phyloP scores from a whole-genome alignment of 2,797 vertebrate genomes.

The Myotis pilosus region DNA sequence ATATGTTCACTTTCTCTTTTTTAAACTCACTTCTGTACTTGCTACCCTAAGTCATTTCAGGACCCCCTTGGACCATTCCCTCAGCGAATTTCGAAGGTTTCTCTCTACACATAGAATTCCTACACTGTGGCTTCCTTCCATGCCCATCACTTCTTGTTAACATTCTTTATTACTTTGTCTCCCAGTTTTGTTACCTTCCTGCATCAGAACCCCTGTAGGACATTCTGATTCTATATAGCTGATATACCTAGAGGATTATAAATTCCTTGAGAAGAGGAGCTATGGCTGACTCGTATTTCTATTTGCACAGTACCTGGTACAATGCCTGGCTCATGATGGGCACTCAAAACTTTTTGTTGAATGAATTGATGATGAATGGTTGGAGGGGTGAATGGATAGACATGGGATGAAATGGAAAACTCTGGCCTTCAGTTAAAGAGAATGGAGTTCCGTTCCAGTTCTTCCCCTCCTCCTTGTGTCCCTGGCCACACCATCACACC shows the following conservation, averaged over 20 bases:
- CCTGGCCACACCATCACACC: not conserved
- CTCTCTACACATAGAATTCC: not conserved
- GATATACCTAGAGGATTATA: not conserved
- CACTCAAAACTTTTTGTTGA: not conserved
- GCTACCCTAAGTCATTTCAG: not conserved
- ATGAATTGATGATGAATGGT: not conserved
- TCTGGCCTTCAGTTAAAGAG: not conserved
- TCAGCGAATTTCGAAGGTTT: not conserved
- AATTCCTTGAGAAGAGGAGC: not conserved
- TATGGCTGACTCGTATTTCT: not conserved
- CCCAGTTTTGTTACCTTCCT: not conserved
- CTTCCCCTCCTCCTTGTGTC: not conserved
- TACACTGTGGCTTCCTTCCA: not conserved
- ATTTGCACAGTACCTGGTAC: not conserved
- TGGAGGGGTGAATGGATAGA: not conserved
- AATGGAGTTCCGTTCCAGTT: not conserved
- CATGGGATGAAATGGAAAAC: not conserved
- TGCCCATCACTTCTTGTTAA: not conserved
- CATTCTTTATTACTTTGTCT: not conserved
- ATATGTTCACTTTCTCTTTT: not conserved
- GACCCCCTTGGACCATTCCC: not conserved
- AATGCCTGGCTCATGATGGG: not conserved
- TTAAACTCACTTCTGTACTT: not conserved
- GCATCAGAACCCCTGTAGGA: not conserved
- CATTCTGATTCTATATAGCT: not conserved